Base-by-base conservation (phyloP, 2,888 invertebrate species). In the Sturmia bella region DNA sequence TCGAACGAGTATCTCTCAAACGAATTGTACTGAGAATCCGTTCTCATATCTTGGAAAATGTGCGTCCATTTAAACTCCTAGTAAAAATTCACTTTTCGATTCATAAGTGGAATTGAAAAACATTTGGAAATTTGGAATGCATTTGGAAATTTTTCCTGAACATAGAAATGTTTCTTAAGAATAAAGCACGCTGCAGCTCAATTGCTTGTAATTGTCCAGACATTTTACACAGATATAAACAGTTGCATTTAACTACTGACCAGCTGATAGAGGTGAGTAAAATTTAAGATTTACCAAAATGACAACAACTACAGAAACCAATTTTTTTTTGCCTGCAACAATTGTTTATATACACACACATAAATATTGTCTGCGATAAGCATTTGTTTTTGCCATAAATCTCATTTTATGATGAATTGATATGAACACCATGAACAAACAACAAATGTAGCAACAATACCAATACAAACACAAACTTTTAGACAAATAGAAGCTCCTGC, bases 361-460 rank as follows among this genome's bases (percentile, higher is more conserved):
- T 64, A 76, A 73, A 74, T 78, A 84, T 86, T 88, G 88, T 88
- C 88, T 88, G 87, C 86, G 89, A 89, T 89, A 89, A 89, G 88
- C 89, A 86, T 89, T 89, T 89, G 89, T 89, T 89, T 88, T 89
- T 89, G 89, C 87, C 89, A 89, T 89, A 89, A 89, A 89, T 89
- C 89, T 89, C 88, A 87, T 89, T 88, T 89, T 89, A 89, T 89
- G 89, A 89, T 89, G 89, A 89, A 89, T 89, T 89, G 89, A 89
- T 87, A 87, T 86, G 84, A 85, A 83, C 84, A 82, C 82, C 78
- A 78, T 75, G 70, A 73, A 64, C 70, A 75, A 52, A 68, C 56
- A 66, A 45, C 48, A 52, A 21, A 43, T 39, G 21, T 45, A 64
- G 64, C 56, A 24, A 69, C 43, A 73, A 32, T 41, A 64, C 19